Evolutionary conservation across 2,888 invertebrate species (phyloP).

Genomic region (Diabrotica balteata): DNA sequence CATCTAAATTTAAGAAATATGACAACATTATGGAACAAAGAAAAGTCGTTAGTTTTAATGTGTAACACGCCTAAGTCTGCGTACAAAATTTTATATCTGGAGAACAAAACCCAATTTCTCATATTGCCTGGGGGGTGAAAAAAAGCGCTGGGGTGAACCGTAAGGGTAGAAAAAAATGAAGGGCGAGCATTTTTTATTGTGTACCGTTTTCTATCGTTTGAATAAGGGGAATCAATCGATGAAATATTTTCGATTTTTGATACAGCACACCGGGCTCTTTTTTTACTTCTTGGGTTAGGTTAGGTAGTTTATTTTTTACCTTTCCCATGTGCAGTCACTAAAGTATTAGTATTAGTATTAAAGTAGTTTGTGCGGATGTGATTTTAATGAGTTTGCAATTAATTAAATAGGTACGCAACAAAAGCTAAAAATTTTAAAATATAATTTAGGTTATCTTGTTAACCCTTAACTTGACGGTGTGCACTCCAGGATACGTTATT

Average conservation of each 20-base stretch:
- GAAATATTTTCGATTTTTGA: constrained; percentile 55
- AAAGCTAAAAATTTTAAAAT: too few relatives aligned
- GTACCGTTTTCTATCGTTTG: constrained; percentile 55
- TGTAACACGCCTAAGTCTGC: constrained; percentile 45
- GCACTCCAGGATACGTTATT: too few relatives aligned
- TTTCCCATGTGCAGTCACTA: constrained; percentile 46
- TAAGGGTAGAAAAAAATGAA: constrained; percentile 55
- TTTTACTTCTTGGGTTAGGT: constrained; percentile 53
- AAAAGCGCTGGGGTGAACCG: constrained; percentile 46
- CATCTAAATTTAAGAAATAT: constrained; percentile 43
- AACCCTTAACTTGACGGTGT: too few relatives aligned
- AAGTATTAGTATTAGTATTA: too few relatives aligned
- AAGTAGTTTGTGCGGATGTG: constrained; percentile 20
- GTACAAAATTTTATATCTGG: constrained; percentile 47
- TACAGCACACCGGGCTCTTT: constrained; percentile 44
- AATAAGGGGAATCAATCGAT: constrained; percentile 57
- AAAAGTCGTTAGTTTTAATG: constrained; percentile 49
- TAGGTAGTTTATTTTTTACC: constrained; percentile 56
- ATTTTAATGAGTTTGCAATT: background rate
- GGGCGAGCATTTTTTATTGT: constrained; percentile 57
- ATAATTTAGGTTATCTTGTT: too few relatives aligned
- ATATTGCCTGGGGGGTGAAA: constrained; percentile 44
- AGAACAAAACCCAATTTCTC: constrained; percentile 49
- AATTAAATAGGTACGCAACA: constrained; percentile 9
- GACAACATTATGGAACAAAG: constrained; percentile 41